Conservation (phyloP, 2,888 invertebrate genomes). For the Phlogophora meticulosa region DNA sequence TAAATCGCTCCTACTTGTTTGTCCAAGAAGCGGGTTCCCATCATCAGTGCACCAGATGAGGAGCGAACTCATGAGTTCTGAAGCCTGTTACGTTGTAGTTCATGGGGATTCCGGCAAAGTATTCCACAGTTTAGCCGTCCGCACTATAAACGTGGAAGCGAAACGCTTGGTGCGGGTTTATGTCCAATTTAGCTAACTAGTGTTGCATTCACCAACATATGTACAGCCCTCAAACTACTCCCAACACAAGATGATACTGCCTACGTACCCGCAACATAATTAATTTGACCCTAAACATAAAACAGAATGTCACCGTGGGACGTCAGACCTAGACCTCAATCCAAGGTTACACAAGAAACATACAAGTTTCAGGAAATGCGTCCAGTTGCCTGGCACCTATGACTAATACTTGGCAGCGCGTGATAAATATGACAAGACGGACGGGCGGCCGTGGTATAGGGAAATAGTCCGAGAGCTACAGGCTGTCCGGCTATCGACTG, state of each 20-base stretch:
- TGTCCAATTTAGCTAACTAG: no score
- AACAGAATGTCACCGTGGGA: slow-evolving; percentile 31
- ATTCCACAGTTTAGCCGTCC: no score
- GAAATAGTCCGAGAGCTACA: slow-evolving; percentile 19
- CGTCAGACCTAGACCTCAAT: slow-evolving; percentile 36
- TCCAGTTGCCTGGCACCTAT: slow-evolving; percentile 36
- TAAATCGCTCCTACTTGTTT: no score
- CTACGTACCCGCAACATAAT: slow-evolving; percentile 13
- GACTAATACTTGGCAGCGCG: slow-evolving; percentile 66
- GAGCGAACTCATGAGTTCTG: no score
- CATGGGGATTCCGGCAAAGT: no score
- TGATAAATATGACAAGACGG: slow-evolving; percentile 43
- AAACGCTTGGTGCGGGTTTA: no score
- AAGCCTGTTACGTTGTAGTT: no score
- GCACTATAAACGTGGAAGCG: no score
- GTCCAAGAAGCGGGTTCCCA: not conserved
- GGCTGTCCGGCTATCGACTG: no score
- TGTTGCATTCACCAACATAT: no score
- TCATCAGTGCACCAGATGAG: not conserved
- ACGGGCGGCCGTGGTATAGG: slow-evolving; percentile 23
- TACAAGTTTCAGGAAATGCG: slow-evolving; percentile 68
- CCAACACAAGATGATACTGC: not conserved
- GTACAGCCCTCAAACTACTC: not conserved
- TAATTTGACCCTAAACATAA: slow-evolving; percentile 15
- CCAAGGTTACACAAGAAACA: slow-evolving; percentile 58